These are phyloP conservation scores for Poeciliopsis retropinna DNA, from an alignment of 2,113 vertebrate genomes.

Conservation along the genomic window DNA sequence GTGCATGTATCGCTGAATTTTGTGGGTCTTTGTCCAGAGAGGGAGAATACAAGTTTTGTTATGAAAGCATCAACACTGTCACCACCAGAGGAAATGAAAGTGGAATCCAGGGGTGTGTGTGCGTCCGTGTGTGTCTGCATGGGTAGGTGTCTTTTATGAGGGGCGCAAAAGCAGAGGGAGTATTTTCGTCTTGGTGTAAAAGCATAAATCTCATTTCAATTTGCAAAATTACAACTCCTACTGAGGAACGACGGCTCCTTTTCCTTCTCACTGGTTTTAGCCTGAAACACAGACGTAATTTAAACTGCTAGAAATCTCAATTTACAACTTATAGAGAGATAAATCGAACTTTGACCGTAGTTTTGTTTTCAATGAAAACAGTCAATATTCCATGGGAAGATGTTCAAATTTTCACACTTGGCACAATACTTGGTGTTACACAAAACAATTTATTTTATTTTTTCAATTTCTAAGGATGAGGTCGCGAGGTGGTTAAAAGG, in stretches of 20 bases:
- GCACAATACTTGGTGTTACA: background rate
- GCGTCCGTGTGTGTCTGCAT: background rate
- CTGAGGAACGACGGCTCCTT: conserved; percentile 18
- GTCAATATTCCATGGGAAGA: background rate
- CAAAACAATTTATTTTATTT: background rate
- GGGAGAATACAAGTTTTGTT: conserved; percentile 37
- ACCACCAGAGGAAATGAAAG: conserved; percentile 5
- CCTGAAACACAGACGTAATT: background rate
- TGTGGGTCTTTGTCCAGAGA: background rate
- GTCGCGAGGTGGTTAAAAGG: no score
- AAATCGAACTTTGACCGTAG: background rate
- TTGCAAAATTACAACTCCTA: conserved; percentile 50
- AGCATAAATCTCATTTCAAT: conserved; percentile 63
- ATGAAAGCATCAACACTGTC: conserved; percentile 44
- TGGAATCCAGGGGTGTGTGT: background rate
- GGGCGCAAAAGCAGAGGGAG: background rate
- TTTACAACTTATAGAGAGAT: background rate
- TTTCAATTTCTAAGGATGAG: no score
- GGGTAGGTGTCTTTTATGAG: background rate
- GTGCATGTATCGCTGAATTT: conserved; percentile 6
- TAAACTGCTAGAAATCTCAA: background rate
- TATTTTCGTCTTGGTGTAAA: conserved; percentile 20
- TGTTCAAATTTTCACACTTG: background rate
- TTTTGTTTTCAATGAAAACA: background rate
- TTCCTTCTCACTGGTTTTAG: conserved; percentile 1